phyloP scores from a whole-genome alignment of 2,888 invertebrate species.

The Entomobrya multifasciata region DNA sequence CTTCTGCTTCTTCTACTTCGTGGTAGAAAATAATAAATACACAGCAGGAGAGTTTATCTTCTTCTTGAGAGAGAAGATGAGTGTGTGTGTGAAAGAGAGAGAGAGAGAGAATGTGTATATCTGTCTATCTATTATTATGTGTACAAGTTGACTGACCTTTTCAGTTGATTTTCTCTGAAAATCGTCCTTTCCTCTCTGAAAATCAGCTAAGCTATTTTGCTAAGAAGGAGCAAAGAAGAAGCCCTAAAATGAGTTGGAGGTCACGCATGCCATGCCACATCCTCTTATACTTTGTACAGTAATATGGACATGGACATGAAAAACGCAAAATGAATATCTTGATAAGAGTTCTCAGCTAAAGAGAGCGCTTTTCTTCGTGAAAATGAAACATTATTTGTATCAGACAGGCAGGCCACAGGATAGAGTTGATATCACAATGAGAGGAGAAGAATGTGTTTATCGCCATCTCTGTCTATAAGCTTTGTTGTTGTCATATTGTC shows the following conservation, averaged over 20 bases:
- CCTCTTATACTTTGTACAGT: not conserved
- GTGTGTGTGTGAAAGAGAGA: not conserved
- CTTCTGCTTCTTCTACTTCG: conserved; percentile 34
- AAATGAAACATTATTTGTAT: not conserved
- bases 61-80: not conserved
- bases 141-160: conserved; percentile 57
- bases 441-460: not conserved
- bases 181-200: not conserved
- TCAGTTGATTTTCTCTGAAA: conserved; percentile 13
- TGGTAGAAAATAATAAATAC: conserved; percentile 46
- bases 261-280: conserved; percentile 45
- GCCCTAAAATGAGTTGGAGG: conserved; percentile 57
- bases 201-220: not conserved
- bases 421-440: not conserved
- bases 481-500: no score
- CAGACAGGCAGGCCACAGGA: not conserved
- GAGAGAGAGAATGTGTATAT: not conserved
- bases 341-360: not conserved
- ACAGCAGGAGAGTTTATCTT: conserved; percentile 22
- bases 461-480: no score
- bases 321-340: not conserved
- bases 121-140: not conserved
- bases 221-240: not conserved
- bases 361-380: no score
- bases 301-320: not conserved